Evolutionary conservation across 2,113 vertebrate genomes (phyloP).

Genomic region (Lipophrys pholis): DNA sequence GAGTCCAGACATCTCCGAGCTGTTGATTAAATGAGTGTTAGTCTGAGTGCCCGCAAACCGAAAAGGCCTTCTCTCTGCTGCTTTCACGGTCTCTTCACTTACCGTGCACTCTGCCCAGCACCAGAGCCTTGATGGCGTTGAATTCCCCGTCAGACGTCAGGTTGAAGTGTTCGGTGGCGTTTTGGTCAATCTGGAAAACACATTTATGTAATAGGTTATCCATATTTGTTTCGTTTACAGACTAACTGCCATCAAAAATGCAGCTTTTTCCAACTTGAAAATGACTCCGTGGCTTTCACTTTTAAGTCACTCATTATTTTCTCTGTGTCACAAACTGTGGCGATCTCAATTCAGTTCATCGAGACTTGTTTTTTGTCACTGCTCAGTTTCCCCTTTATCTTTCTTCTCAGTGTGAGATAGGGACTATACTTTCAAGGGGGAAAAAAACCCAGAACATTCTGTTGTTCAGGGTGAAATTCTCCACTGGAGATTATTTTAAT

Average conservation of each 20-base stretch:
- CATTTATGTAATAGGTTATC: not conserved
- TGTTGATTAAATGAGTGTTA: conserved; percentile 3
- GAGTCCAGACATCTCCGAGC: conserved; percentile 1
- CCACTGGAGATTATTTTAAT: conserved; percentile 37
- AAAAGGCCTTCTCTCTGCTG: not conserved
- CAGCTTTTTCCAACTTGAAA: not conserved
- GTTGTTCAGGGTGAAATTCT: not conserved
- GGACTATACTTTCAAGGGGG: not conserved
- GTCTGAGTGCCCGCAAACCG: conserved; percentile 13
- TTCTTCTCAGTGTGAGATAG: conserved; percentile 25
- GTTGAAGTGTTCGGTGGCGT: conserved; percentile 66
- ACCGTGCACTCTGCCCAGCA: conserved; percentile 68
- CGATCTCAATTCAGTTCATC: not conserved
- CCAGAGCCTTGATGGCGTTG: conserved; percentile 62
- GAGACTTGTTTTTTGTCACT: not conserved
- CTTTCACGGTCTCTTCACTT: conserved; percentile 22
- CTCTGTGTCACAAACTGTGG: not conserved
- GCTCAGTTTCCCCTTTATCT: not conserved
- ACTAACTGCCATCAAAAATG: not conserved
- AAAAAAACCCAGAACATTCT: conserved; percentile 17
- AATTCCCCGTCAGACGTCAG: conserved; percentile 73
- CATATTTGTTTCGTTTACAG: not conserved
- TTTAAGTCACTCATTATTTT: not conserved
- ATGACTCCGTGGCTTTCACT: not conserved
- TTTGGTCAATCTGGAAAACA: conserved; percentile 66